Percentiles rank a stretch among this genome's conserved stretches.
Evolutionary conservation across 2,888 invertebrate species (phyloP).

Genomic region (Cataglyphis rosenhaueri): DNA sequence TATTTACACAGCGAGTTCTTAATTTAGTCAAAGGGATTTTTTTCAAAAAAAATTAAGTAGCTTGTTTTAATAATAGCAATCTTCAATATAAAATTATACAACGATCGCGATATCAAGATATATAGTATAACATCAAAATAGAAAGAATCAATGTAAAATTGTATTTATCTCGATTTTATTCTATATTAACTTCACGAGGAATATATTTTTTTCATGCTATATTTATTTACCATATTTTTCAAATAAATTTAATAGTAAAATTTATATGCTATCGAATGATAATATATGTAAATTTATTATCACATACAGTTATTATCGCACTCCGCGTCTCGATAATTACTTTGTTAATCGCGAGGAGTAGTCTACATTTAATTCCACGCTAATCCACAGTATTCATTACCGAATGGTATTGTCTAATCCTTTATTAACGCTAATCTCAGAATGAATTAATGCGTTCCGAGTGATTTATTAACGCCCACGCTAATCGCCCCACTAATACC

Average conservation of each 20-base stretch:
- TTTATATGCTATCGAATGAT: neutral
- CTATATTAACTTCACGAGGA: neutral
- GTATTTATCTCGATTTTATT: neutral
- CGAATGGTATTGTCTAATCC: conserved; percentile 53
- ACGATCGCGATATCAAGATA: neutral
- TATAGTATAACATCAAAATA: neutral
- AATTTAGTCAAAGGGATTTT: conserved; percentile 32
- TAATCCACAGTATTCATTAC: conserved; percentile 51
- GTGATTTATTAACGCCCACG: conserved; percentile 51
- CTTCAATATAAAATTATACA: neutral
- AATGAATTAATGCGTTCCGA: conserved; percentile 47
- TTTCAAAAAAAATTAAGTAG: neutral
- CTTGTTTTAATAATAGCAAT: conserved; percentile 37
- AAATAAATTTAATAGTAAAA: conserved; percentile 14
- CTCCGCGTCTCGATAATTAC: conserved; percentile 31
- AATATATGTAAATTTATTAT: conserved; percentile 18
- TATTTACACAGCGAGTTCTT: conserved; percentile 49
- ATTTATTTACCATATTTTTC: neutral
- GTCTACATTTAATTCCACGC: conserved; percentile 42
- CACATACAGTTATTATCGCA: neutral
- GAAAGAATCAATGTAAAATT: neutral
- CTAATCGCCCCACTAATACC: conserved; percentile 51
- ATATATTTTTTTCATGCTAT: neutral
- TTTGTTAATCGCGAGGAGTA: conserved; percentile 33
- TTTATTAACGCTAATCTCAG: conserved; percentile 54